phyloP scores from a whole-genome alignment of 2,113 vertebrate genomes.

The Rissa tridactyla region DNA sequence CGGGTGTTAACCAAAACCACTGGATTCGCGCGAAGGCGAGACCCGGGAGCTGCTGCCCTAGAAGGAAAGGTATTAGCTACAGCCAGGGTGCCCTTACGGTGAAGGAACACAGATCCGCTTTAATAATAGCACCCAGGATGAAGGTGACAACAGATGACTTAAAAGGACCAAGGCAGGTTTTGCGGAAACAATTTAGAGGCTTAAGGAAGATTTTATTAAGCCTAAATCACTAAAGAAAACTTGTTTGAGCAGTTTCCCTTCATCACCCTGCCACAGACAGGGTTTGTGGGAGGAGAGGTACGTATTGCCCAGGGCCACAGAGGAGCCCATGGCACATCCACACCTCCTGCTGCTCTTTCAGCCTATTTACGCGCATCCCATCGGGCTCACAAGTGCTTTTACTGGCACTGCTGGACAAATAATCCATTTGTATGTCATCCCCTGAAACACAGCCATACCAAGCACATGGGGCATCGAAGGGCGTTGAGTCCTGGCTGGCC shows the following conservation, averaged over 20 bases:
- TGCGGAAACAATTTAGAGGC: neutral
- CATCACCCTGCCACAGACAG: neutral
- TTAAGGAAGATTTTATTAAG: neutral
- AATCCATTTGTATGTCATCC: neutral
- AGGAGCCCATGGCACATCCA: neutral
- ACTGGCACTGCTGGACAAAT: neutral
- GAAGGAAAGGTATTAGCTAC: conserved; percentile 27
- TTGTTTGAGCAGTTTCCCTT: neutral
- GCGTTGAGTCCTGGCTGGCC: neutral
- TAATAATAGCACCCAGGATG: neutral
- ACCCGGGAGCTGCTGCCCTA: neutral
- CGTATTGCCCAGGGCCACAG: fast-evolving
- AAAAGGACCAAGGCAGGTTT: neutral
- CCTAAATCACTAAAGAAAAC: neutral
- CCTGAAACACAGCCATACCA: neutral
- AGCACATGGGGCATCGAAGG: neutral
- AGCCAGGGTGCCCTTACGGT: neutral
- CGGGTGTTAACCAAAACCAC: neutral
- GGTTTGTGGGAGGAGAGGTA: neutral
- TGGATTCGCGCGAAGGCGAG: fast-evolving
- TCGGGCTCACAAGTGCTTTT: neutral
- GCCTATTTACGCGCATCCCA: fast-evolving
- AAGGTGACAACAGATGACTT: neutral
- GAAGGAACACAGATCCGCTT: neutral
- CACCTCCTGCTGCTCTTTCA: neutral